A percentile compares a stretch with the other conserved stretches of the same genome.
Evolutionary conservation across 2,888 invertebrate genomes (phyloP).

Genomic region (Blomia tropicalis): DNA sequence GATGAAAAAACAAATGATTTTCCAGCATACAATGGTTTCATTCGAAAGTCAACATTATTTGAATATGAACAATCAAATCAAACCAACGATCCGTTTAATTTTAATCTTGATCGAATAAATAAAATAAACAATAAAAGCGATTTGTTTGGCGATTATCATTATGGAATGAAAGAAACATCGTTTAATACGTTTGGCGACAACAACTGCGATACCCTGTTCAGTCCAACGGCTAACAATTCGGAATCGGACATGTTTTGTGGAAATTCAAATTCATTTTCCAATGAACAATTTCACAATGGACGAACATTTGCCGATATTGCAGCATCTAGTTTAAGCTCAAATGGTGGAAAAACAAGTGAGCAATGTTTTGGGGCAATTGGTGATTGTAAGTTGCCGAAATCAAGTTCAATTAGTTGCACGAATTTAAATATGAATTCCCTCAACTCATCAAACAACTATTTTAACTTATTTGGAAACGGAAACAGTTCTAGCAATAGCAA

Average conservation of each 20-base stretch:
- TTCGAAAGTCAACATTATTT: background rate
- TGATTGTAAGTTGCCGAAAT: slow-evolving; percentile 2
- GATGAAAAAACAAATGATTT: background rate
- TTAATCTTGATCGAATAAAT: background rate
- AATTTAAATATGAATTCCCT: background rate
- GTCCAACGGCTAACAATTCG: too few species aligned
- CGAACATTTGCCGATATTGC: slow-evolving; percentile 18
- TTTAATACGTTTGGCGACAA: background rate
- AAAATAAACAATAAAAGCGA: background rate
- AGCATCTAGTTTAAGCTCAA: background rate
- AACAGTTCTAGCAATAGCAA: background rate
- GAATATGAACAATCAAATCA: slow-evolving; percentile 1
- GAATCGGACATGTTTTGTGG: background rate
- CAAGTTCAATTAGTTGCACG: background rate
- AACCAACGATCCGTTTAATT: background rate
- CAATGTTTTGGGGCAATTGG: background rate
- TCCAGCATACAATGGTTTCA: background rate
- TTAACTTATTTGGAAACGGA: too few species aligned
- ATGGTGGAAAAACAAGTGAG: background rate
- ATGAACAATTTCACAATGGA: background rate
- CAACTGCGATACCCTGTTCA: background rate
- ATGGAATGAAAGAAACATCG: background rate
- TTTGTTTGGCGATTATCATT: background rate
- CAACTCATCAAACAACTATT: background rate
- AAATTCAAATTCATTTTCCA: background rate